Evolutionary conservation across 2,888 invertebrate species (phyloP), one percentile per base, ranked within the genome.

Genomic region (Saturnia japonica): DNA sequence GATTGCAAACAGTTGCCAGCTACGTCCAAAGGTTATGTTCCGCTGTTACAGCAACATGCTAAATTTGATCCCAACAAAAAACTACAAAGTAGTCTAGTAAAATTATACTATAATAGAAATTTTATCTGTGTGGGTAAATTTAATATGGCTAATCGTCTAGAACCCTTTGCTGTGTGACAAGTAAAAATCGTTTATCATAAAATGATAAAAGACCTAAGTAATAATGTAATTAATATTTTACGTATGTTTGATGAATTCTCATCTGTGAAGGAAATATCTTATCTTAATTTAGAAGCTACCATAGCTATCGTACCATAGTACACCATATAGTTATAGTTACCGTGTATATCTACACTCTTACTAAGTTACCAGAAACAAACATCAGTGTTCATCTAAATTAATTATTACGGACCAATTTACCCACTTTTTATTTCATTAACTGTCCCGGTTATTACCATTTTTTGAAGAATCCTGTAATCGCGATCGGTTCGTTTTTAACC

Each of bases 1-100:
- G 85, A 87, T 88, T 86, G 88, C 90, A 88, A 91, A 89, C 88
- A 89, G 89, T 92, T 88, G 87, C 86, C 51, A 68, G 71, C 71
- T 89, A 87, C 88, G 88, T 88, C 90, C 91, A 86, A 91, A 86
- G 88, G 91, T 91, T 91, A 91, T 91, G 90, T 89, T 89, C 87
- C 84, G 85, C 86, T 87, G 87, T 92, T 91, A 88, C 87, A 90
- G 85, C 88, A 87, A 88, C 90, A 90, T 88, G 87, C 90, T 86
- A 90, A 91, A 91, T 91, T 91, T 91, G 88, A 88, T 88, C 83
- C 87, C 83, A 85, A 82, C 88, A 88, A 91, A 92, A 92, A 91
- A 91, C 88, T 91, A 91, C 90, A 89, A 90, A 89, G 84, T 87
- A 85, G 84, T 85, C 85, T 84, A 82, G 80, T 80, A 85, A 87